Conservation (phyloP, 2,113 vertebrate species). For the Sisor rabdophorus region DNA sequence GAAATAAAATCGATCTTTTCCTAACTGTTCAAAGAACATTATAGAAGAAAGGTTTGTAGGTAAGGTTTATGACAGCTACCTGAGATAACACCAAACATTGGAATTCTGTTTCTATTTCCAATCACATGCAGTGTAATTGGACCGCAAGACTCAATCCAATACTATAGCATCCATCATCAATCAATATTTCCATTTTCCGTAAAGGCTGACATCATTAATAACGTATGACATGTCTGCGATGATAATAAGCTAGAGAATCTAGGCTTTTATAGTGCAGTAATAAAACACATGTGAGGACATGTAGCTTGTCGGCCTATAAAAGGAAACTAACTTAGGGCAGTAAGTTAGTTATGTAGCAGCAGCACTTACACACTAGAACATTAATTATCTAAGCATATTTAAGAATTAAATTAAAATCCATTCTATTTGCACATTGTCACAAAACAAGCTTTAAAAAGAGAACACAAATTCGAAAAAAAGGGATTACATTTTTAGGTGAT, state of each 20-base stretch:
- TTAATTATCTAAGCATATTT: not conserved
- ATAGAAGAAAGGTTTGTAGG: not conserved
- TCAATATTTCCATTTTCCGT: slow-evolving; percentile 68
- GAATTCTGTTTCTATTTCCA: slow-evolving; percentile 18
- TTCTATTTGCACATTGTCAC: no score
- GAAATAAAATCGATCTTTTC: not conserved
- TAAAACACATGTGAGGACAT: slow-evolving; percentile 68
- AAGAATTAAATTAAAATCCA: not conserved
- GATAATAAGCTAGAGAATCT: slow-evolving; percentile 71
- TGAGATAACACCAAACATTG: slow-evolving; percentile 17
- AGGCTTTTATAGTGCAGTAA: slow-evolving; percentile 69
- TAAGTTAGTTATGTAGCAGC: slow-evolving; percentile 20
- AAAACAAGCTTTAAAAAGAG: no score
- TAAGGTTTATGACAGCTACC: not conserved
- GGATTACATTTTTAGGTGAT: no score
- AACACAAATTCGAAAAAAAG: no score
- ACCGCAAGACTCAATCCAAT: slow-evolving; percentile 28
- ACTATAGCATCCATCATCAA: slow-evolving; percentile 66
- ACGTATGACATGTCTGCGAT: slow-evolving; percentile 66
- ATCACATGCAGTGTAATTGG: slow-evolving; percentile 26
- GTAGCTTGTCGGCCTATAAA: slow-evolving; percentile 56
- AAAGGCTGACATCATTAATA: slow-evolving; percentile 72
- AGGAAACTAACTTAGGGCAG: no score
- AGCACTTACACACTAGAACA: not conserved
- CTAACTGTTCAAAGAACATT: not conserved